Conservation (phyloP, 2,113 vertebrate genomes). For the Corythornis cristatus region DNA sequence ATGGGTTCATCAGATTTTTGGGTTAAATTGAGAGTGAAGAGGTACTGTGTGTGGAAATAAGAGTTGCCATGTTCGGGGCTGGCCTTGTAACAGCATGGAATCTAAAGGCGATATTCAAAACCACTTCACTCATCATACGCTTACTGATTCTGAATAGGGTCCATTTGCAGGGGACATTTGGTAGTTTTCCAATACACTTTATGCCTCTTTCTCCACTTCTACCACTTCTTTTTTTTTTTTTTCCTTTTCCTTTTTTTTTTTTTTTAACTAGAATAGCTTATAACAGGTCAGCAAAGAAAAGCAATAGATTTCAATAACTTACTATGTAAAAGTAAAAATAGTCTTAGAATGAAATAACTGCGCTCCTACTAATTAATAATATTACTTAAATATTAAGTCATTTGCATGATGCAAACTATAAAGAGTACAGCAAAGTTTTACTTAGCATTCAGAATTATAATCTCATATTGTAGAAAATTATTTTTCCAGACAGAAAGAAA, state of each 20-base stretch:
- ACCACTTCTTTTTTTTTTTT: conserved; percentile 21
- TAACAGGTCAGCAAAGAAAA: conserved; percentile 74
- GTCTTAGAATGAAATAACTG: not conserved
- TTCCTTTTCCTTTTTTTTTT: not conserved
- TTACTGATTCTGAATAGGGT: conserved; percentile 93
- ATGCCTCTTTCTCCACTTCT: conserved; percentile 84
- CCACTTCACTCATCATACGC: conserved; percentile 92
- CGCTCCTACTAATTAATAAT: not conserved
- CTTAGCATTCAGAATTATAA: not conserved
- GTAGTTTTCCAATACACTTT: conserved; percentile 89
- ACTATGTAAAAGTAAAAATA: conserved; percentile 61
- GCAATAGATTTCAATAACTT: conserved; percentile 68
- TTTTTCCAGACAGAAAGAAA: not conserved
- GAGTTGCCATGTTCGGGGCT: conserved; percentile 88
- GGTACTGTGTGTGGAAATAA: conserved; percentile 90
- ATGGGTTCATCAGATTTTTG: conserved; percentile 93
- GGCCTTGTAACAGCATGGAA: conserved; percentile 91
- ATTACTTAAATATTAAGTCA: conserved; percentile 10
- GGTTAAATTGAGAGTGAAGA: conserved; percentile 98
- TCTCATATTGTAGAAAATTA: not conserved
- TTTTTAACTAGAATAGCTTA: conserved; percentile 49
- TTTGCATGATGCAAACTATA: not conserved
- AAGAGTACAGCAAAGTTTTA: not conserved
- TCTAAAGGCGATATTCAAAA: conserved; percentile 93
- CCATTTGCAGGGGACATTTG: conserved; percentile 89